Percentiles rank a stretch among this genome's conserved stretches.
phyloP scores from a whole-genome alignment of 1,140 invertebrate species.

The Temnothorax longispinosus region DNA sequence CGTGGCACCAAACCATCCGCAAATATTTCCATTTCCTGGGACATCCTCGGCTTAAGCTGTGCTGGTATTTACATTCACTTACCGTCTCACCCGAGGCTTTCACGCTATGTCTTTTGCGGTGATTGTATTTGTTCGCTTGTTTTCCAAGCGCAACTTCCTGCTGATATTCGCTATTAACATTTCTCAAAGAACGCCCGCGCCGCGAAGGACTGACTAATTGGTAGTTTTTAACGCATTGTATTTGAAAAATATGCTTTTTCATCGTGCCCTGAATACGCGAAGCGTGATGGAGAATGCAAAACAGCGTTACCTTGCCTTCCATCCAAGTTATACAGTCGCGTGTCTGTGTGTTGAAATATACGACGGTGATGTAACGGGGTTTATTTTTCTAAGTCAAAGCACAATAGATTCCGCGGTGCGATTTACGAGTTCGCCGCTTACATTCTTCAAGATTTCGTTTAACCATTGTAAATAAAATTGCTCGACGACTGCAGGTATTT shows the following conservation, averaged over 20 bases:
- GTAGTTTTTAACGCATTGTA: constrained; percentile 12
- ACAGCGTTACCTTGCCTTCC: constrained; percentile 20
- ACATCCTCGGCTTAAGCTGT: constrained; percentile 55
- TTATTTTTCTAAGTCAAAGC: constrained; percentile 54
- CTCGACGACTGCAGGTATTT: constrained; percentile 55
- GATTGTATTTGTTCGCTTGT: constrained; percentile 37
- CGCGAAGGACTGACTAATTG: constrained; percentile 29
- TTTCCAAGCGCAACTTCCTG: constrained; percentile 3
- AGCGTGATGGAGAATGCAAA: constrained; percentile 43
- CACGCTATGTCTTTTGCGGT: constrained; percentile 42
- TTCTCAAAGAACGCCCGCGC: background rate
- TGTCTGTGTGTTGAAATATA: constrained; percentile 1
- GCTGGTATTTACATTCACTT: constrained; percentile 67
- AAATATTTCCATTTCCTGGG: constrained; percentile 74
- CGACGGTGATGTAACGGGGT: constrained; percentile 47
- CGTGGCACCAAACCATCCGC: constrained; percentile 56
- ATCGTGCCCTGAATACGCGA: background rate
- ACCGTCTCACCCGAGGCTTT: constrained; percentile 45
- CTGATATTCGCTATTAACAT: constrained; percentile 35
- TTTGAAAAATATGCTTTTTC: constrained; percentile 31
- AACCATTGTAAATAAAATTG: constrained; percentile 62
- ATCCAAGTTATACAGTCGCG: constrained; percentile 42
- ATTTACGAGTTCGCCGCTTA: constrained; percentile 53
- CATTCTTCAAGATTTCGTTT: constrained; percentile 62
- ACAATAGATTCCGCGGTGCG: constrained; percentile 59